Evolutionary conservation across 2,888 invertebrate species (phyloP).

Genomic region (Aspidiotus rigidus): DNA sequence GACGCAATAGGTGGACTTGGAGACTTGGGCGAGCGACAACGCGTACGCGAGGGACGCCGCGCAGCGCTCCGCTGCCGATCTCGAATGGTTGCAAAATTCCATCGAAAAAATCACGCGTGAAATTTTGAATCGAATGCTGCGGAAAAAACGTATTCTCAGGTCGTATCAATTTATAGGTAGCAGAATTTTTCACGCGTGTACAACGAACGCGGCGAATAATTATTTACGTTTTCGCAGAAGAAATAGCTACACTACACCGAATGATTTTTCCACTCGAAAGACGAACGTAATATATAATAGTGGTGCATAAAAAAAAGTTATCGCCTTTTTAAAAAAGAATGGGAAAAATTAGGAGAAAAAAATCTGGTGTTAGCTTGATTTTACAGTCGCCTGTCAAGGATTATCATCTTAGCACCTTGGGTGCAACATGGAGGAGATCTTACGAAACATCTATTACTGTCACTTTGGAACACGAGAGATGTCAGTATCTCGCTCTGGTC

Average conservation of each 20-base stretch:
- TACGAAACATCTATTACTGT: too few species aligned
- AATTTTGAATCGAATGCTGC: neutral
- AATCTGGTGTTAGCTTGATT: too few species aligned
- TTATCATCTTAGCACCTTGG: too few species aligned
- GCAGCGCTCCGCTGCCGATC: neutral
- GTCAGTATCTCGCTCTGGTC: too few species aligned
- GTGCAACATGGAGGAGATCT: too few species aligned
- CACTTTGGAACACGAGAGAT: too few species aligned
- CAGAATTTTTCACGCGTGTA: conserved; percentile 12
- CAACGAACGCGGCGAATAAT: conserved; percentile 2
- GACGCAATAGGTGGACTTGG: neutral
- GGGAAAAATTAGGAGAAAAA: too few species aligned
- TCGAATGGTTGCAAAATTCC: neutral
- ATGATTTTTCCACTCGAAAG: conserved; percentile 14
- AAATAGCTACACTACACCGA: neutral
- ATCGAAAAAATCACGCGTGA: conserved; percentile 14
- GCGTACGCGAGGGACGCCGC: too few species aligned
- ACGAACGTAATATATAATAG: neutral
- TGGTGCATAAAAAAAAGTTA: neutral
- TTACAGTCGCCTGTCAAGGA: too few species aligned
- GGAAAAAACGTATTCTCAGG: conserved; percentile 4
- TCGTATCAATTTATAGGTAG: too few species aligned
- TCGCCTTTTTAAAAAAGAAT: neutral
- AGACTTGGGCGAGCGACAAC: too few species aligned
- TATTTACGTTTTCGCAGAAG: neutral